Evolutionary conservation across 2,113 vertebrate genomes (phyloP), one percentile per base, ranked within the genome.

Genomic region (Silurus meridionalis): DNA sequence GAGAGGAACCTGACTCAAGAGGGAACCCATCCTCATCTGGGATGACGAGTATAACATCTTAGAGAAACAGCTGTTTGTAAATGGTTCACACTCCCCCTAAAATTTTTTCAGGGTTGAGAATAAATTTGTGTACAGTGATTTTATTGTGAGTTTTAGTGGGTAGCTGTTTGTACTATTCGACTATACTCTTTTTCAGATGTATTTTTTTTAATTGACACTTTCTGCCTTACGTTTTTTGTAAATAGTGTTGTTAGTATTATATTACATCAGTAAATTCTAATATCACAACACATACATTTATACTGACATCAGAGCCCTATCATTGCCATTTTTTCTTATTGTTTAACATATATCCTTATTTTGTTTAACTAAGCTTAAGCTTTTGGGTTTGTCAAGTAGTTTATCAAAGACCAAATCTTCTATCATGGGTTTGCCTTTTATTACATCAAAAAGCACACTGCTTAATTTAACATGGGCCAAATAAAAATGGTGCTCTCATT

Each of bases 141-240:
- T 78, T 80, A 21, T 74, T 78, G 28, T 72, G 0, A 46, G 69
- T 72, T 82, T 50, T 53, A 77, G 57, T 84, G 48, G 72, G 83
- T 57, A 72, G 69, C 66, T 81, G 72, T 64, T 81, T 89, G 85
- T 75, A 84, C 69, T 58, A 77, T 71, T 86, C n/a, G 46, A 89
- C 78, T 53, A 63, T 60, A 57, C 53, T 13, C 17, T 84, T 48
- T 67, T 80, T 53, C 9, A 19, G 4, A 46, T 71, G 25, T 67
- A 2, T 83, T 46, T 78, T 72, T n/a, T 3, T 23, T 52, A 28
- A 37, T 80, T 67, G 61, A 21, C 14, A 71, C 21, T 14, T 82
- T 64, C 2, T 75, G 46, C 9, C 48, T 83, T 55, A 46, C 8
- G 19, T 28, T 55, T 55, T 66, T 19, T 21, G 60, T 78, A n/a